These are phyloP conservation scores for Synanthedon vespiformis DNA, from an alignment of 2,888 invertebrate species.

Conservation along the genomic window DNA sequence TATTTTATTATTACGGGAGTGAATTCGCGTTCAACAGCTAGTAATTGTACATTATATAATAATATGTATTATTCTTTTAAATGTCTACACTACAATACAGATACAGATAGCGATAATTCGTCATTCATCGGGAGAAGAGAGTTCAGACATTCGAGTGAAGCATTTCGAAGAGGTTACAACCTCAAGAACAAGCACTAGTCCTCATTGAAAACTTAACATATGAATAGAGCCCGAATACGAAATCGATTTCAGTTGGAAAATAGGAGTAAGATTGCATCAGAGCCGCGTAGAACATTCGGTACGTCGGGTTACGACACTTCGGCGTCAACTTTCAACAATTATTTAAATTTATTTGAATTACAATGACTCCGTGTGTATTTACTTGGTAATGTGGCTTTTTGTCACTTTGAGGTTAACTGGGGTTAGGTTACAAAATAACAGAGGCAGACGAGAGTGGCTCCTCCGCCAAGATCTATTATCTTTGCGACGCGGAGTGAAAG, in stretches of 20 bases:
- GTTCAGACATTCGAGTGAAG: too few relatives aligned
- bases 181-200: too few relatives aligned
- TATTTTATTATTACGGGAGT: too few relatives aligned
- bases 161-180: too few relatives aligned
- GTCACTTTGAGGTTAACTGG: slow-evolving; percentile 38
- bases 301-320: slow-evolving; percentile 34
- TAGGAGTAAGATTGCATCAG: slow-evolving; percentile 30
- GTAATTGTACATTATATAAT: too few relatives aligned
- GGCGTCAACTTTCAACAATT: slow-evolving; percentile 12
- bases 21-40: too few relatives aligned
- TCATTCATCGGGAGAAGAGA: too few relatives aligned
- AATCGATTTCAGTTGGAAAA: slow-evolving; percentile 2
- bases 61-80: too few relatives aligned
- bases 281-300: slow-evolving; percentile 19
- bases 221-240: background rate
- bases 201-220: too few relatives aligned
- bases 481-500: slow-evolving; percentile 7
- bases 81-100: too few relatives aligned
- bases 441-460: slow-evolving; percentile 10
- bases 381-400: slow-evolving; percentile 53
- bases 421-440: slow-evolving; percentile 46
- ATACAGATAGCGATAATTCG: too few relatives aligned
- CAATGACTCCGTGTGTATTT: slow-evolving; percentile 50
- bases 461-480: slow-evolving; percentile 5
- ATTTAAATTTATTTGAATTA: slow-evolving; percentile 65